Conservation (phyloP, 2,888 invertebrate species). For the Melanostoma scalare region DNA sequence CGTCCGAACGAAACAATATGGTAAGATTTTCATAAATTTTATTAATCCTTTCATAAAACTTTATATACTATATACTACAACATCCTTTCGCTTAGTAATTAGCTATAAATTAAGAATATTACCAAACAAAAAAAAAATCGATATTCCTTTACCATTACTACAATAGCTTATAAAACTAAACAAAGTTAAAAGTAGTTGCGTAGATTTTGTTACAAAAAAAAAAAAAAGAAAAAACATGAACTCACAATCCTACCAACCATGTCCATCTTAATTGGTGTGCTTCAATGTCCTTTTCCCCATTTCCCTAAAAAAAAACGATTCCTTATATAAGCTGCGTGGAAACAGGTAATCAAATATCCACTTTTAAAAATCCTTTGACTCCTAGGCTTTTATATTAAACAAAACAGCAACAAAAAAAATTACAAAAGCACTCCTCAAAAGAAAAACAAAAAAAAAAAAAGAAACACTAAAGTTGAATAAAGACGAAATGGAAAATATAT, state of each 20-base stretch:
- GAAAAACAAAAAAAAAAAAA: neutral
- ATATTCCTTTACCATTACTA: conserved; percentile 34
- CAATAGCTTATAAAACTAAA: conserved; percentile 50
- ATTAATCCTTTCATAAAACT: neutral
- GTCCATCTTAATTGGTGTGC: conserved; percentile 61
- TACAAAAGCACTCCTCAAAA: conserved; percentile 26
- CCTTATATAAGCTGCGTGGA: conserved; percentile 68
- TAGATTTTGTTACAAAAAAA: conserved; percentile 51
- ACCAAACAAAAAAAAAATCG: conserved; percentile 23
- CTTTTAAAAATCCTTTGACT: conserved; percentile 54
- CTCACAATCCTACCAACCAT: conserved; percentile 28
- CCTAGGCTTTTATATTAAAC: conserved; percentile 25
- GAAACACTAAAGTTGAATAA: conserved; percentile 17
- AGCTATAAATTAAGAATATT: conserved; percentile 55
- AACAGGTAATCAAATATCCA: conserved; percentile 63
- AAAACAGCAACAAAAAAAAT: conserved; percentile 27
- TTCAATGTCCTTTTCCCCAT: conserved; percentile 42
- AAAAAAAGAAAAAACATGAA: conserved; percentile 20
- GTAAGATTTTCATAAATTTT: conserved; percentile 86
- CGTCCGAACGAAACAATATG: conserved; percentile 97
- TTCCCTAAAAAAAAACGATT: conserved; percentile 4
- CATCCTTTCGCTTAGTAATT: conserved; percentile 65
- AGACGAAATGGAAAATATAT: conserved; percentile 28
- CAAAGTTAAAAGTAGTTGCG: conserved; percentile 65
- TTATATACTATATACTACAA: conserved; percentile 8